Evolutionary conservation across 2,888 invertebrate genomes (phyloP).

Genomic region (Eristalis pertinax): DNA sequence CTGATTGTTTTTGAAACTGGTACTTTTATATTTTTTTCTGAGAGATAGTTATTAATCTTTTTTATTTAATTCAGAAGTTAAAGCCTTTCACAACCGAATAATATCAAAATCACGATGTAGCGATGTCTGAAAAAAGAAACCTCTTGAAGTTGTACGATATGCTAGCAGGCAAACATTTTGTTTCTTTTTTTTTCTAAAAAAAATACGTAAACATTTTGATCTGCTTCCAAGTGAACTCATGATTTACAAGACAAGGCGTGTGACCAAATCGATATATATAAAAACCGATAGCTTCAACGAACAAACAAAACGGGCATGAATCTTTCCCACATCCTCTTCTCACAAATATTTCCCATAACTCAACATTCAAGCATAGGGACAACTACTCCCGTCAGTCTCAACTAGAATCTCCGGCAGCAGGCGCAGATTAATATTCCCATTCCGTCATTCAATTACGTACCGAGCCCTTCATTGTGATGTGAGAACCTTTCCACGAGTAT

Average conservation of each 20-base stretch:
- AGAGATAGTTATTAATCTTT: too few species aligned
- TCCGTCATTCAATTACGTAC: conserved; percentile 21
- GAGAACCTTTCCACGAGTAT: background rate
- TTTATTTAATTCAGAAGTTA: too few species aligned
- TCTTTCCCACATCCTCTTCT: background rate
- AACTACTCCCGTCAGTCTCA: background rate
- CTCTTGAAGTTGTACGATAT: too few species aligned
- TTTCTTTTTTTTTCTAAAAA: too few species aligned
- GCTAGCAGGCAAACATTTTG: too few species aligned
- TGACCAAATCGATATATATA: background rate
- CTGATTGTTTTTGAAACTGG: too few species aligned
- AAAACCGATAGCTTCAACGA: background rate
- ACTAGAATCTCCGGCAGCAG: conserved; percentile 14
- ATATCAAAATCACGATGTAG: too few species aligned
- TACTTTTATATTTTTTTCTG: too few species aligned
- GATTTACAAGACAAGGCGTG: background rate
- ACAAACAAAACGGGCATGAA: background rate
- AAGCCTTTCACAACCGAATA: too few species aligned
- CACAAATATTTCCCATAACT: background rate
- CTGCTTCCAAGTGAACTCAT: background rate
- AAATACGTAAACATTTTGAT: too few species aligned
- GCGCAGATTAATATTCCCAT: conserved; percentile 31
- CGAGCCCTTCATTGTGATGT: conserved; percentile 9
- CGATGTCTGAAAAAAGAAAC: too few species aligned
- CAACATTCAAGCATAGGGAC: background rate